A percentile compares a stretch with the other conserved stretches of the same genome.
Conservation (phyloP, 2,888 invertebrate genomes). For the Leptopilina syphax region DNA sequence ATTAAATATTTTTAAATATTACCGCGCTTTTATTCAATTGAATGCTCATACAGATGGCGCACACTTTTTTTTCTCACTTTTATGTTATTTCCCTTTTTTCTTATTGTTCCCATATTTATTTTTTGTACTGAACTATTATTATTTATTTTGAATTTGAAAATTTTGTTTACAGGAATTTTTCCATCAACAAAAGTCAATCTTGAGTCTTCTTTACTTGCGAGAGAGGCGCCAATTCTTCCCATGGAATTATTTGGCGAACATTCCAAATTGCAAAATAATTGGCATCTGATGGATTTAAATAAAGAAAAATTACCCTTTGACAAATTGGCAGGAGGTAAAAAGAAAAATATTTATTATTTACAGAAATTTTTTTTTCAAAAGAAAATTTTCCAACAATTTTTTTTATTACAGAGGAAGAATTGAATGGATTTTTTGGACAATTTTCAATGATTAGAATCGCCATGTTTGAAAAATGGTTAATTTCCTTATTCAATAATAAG, state of each 20-base stretch:
- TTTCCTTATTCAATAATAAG: slow-evolving; percentile 52
- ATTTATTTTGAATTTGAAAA: background rate
- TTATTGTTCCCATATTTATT: no score
- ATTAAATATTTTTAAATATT: background rate
- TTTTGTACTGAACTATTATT: background rate
- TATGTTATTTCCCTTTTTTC: no score
- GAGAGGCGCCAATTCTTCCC: background rate
- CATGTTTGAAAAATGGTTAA: slow-evolving; percentile 63
- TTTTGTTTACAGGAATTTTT: background rate
- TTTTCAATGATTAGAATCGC: slow-evolving; percentile 63
- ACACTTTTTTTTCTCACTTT: no score
- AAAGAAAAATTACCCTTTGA: background rate
- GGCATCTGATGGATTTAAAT: background rate
- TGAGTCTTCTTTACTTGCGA: background rate
- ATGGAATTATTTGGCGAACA: background rate
- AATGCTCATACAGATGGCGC: no score
- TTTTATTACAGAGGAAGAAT: background rate
- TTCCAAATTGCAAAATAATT: background rate
- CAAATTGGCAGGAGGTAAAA: background rate
- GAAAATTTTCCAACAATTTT: background rate
- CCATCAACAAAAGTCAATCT: background rate
- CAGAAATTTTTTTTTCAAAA: background rate
- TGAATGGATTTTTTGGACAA: slow-evolving; percentile 63
- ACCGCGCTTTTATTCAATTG: no score
- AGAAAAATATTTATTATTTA: no score